phyloP scores from a whole-genome alignment of 2,113 vertebrate species.

The Pristiophorus japonicus region DNA sequence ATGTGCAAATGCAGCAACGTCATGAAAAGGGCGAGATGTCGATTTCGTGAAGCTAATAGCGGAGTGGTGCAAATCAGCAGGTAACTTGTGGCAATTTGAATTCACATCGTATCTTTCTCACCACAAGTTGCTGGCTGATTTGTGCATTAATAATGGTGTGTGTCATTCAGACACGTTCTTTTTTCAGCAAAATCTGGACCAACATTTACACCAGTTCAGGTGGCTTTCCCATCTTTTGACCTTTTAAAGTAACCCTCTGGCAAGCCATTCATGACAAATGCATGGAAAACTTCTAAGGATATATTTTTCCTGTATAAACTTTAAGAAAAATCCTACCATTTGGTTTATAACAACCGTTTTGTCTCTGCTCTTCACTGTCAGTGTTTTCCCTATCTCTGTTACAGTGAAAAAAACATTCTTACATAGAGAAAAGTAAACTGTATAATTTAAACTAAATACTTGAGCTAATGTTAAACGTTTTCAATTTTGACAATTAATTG shows the following conservation, averaged over 20 bases:
- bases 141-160: no score
- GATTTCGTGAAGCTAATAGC: no score
- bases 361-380: not conserved
- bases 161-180: no score
- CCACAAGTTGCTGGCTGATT: no score
- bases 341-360: not conserved
- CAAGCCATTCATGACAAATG: not conserved
- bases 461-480: not conserved
- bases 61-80: no score
- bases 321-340: not conserved
- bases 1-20: no score
- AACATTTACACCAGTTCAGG: no score
- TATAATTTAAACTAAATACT: not conserved
- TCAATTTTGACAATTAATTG: not conserved
- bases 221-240: not conserved
- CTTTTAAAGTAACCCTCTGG: not conserved
- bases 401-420: not conserved
- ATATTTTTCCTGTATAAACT: not conserved
- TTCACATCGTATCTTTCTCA: no score
- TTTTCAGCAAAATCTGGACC: no score
- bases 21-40: no score
- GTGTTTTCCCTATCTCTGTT: not conserved
- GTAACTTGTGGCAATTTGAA: no score
- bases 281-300: not conserved
- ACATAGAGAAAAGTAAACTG: not conserved